These are phyloP conservation scores for Heliconius charithonia DNA, from an alignment of 2,888 invertebrate species.

Conservation along the genomic window DNA sequence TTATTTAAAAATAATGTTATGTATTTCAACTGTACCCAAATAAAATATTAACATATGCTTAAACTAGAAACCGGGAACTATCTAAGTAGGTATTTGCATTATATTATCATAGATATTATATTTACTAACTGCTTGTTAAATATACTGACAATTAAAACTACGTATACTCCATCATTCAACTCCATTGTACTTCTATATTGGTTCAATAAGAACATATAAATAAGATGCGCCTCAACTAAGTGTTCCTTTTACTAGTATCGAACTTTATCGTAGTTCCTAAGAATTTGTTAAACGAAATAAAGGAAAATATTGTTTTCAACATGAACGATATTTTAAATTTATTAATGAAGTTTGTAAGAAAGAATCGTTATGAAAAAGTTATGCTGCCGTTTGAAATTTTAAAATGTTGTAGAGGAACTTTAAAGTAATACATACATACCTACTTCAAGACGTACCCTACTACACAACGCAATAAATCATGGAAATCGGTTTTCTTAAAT, in stretches of 20 bases:
- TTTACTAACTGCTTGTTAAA: background rate
- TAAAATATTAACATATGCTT: background rate
- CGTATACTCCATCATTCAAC: background rate
- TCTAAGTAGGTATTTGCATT: background rate
- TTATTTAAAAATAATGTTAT: too few species aligned
- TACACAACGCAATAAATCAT: background rate
- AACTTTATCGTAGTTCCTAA: constrained; percentile 18
- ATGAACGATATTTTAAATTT: constrained; percentile 31
- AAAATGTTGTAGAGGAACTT: constrained; percentile 28
- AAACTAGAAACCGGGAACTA: too few species aligned
- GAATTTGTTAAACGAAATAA: constrained; percentile 28
- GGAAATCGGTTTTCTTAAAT: background rate
- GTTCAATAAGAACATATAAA: constrained; percentile 22
- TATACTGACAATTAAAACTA: background rate
- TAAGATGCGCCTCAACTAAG: constrained; percentile 4
- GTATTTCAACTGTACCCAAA: too few species aligned
- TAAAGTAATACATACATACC: constrained; percentile 4
- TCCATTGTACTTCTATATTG: constrained; percentile 1
- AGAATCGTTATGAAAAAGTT: constrained; percentile 34
- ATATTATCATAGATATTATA: background rate
- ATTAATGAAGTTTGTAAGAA: constrained; percentile 30
- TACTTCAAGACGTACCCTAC: constrained; percentile 13
- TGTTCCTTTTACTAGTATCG: constrained; percentile 16
- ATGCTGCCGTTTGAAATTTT: constrained; percentile 33
- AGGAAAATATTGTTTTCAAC: constrained; percentile 30